These are phyloP conservation scores for Amblyjoppa proteus DNA, from an alignment of 2,888 invertebrate genomes.

Conservation along the genomic window DNA sequence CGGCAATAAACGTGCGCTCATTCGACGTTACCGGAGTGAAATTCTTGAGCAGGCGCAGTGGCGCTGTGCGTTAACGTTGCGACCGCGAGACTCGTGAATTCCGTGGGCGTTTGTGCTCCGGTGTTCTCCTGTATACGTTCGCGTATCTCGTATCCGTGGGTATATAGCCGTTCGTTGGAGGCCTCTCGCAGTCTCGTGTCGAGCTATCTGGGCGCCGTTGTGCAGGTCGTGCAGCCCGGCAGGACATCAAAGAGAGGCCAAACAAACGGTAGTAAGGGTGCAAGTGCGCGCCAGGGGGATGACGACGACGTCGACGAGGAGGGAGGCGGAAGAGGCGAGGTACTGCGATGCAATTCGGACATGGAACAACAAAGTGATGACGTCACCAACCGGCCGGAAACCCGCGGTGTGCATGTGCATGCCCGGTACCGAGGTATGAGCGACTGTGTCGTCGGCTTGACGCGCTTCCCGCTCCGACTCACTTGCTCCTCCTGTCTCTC, in stretches of 20 bases:
- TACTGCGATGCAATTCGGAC: slow-evolving; percentile 82
- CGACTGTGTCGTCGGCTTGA: slow-evolving; percentile 71
- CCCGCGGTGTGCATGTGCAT: slow-evolving; percentile 48
- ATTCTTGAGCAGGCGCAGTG: slow-evolving; percentile 27
- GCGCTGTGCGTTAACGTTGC: slow-evolving; percentile 26
- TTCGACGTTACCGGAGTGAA: slow-evolving; percentile 6
- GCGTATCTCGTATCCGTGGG: slow-evolving; percentile 14
- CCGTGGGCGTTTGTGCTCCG: slow-evolving; percentile 18
- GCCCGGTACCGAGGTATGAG: slow-evolving; percentile 26
- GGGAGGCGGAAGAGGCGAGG: slow-evolving; percentile 65
- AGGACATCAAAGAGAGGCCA: slow-evolving; percentile 83
- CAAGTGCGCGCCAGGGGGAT: slow-evolving; percentile 50
- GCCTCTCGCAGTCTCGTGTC: slow-evolving; percentile 45
- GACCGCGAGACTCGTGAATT: slow-evolving; percentile 41
- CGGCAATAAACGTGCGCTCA: not conserved
- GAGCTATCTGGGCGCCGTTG: slow-evolving; percentile 76
- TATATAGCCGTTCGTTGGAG: slow-evolving; percentile 34
- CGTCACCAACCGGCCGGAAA: slow-evolving; percentile 75
- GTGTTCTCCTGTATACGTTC: slow-evolving; percentile 32
- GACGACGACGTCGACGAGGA: slow-evolving; percentile 61
- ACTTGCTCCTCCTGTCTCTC: slow-evolving; percentile 22
- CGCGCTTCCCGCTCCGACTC: slow-evolving; percentile 65
- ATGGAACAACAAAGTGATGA: slow-evolving; percentile 82
- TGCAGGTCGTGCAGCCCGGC: slow-evolving; percentile 74
- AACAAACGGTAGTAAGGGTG: slow-evolving; percentile 76